Evolutionary conservation across 2,113 vertebrate genomes (phyloP).

Genomic region (Pelecanoides urinatrix): DNA sequence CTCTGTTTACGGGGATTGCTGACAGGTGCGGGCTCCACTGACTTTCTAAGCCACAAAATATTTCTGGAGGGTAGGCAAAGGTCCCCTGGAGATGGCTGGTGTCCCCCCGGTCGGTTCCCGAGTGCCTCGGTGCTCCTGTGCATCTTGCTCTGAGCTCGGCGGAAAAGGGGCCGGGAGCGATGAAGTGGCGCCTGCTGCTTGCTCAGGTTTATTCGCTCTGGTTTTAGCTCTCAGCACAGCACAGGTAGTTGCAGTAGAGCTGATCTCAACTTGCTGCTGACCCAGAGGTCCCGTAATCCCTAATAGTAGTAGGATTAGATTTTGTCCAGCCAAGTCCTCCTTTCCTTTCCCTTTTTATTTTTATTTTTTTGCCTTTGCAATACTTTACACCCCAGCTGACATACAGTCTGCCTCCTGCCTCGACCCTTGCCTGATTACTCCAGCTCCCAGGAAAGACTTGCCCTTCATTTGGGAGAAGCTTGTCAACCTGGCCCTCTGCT

Average conservation of each 20-base stretch:
- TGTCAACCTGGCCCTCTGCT: not conserved
- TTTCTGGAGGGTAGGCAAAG: not conserved
- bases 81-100: not conserved
- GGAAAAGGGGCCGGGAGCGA: not conserved
- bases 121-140: not conserved
- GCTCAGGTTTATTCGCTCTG: not conserved
- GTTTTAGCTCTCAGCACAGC: conserved; percentile 17
- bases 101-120: not conserved
- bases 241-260: not conserved
- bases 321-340: not conserved
- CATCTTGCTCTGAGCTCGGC: not conserved
- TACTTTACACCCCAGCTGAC: not conserved
- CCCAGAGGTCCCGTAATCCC: conserved; percentile 53
- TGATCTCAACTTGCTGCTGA: conserved; percentile 27
- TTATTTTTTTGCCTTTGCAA: not conserved
- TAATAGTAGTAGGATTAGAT: conserved; percentile 37
- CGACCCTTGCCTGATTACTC: not conserved
- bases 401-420: not conserved
- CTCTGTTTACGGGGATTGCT: not conserved
- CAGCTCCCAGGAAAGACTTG: not conserved
- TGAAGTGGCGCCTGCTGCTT: conserved; percentile 17
- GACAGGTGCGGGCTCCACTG: not conserved
- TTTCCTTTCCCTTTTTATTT: not conserved
- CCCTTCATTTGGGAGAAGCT: not conserved
- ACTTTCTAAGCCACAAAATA: not conserved